A percentile compares a stretch with the other conserved stretches of the same genome.
These are phyloP conservation scores for Rhagoletis pomonella DNA, from an alignment of 1,140 invertebrate genomes.

Conservation along the genomic window DNA sequence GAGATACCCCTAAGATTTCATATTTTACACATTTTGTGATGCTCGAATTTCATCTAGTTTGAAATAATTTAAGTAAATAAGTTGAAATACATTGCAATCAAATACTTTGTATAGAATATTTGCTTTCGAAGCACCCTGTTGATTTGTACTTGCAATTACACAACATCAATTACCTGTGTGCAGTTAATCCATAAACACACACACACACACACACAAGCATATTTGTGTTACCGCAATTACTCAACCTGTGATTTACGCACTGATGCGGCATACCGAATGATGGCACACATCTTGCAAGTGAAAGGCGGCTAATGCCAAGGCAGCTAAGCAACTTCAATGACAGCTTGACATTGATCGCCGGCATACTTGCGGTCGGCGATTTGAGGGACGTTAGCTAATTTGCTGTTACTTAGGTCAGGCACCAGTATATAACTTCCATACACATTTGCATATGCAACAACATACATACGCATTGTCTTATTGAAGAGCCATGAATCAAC, in stretches of 20 bases:
- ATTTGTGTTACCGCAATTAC: background rate
- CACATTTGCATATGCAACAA: background rate
- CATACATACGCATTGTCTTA: background rate
- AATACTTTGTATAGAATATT: too few relatives aligned
- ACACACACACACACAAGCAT: background rate
- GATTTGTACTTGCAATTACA: background rate
- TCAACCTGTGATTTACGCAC: background rate
- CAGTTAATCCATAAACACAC: background rate
- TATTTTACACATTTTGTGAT: too few relatives aligned
- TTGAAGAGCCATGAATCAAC: background rate
- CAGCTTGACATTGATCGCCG: background rate
- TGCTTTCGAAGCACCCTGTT: too few relatives aligned
- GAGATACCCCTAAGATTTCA: too few relatives aligned
- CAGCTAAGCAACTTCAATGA: background rate
- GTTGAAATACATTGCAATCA: too few relatives aligned
- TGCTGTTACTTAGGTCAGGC: background rate
- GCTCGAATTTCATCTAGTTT: too few relatives aligned
- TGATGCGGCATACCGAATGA: background rate
- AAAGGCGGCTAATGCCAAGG: constrained; percentile 37
- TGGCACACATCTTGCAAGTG: background rate
- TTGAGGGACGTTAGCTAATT: background rate
- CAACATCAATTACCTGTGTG: background rate
- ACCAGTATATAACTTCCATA: background rate
- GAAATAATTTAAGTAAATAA: too few relatives aligned
- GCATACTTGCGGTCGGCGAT: background rate